Evolutionary conservation across 2,797 vertebrate genomes (phyloP).

Genomic region (Gymnothorax reevesii): DNA sequence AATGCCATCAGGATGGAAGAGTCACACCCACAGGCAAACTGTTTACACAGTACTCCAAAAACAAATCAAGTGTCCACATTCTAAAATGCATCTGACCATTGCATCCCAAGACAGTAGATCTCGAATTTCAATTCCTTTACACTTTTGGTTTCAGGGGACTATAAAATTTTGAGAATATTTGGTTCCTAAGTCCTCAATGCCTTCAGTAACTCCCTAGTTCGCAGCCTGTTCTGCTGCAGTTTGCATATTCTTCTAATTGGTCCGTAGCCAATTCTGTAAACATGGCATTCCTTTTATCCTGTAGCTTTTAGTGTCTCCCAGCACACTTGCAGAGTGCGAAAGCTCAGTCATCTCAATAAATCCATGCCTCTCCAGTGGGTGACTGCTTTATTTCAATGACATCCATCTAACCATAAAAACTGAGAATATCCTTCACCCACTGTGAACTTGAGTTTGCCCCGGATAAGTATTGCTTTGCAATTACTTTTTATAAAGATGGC

Average conservation of each 20-base stretch:
- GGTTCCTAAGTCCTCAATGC: background rate
- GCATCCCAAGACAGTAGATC: background rate
- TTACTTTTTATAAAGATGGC: background rate
- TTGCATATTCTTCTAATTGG: slow-evolving; percentile 9
- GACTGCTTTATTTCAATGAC: background rate
- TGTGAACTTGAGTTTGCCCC: background rate
- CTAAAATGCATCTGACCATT: background rate
- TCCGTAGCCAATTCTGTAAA: background rate
- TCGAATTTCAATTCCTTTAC: background rate
- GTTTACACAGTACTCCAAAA: background rate
- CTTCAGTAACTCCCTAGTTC: background rate
- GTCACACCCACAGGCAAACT: background rate
- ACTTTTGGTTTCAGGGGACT: background rate
- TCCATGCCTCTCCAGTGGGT: background rate
- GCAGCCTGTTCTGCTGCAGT: background rate
- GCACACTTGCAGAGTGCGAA: background rate
- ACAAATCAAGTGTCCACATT: background rate
- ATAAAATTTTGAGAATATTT: background rate
- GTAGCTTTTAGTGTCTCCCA: background rate
- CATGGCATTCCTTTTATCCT: background rate
- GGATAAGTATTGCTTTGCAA: background rate
- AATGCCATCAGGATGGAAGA: background rate
- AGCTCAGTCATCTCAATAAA: background rate
- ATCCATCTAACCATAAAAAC: background rate
- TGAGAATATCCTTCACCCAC: background rate